Percentiles rank a stretch among this genome's conserved stretches.
phyloP scores from a whole-genome alignment of 2,113 vertebrate species.

The Muntiacus reevesi region DNA sequence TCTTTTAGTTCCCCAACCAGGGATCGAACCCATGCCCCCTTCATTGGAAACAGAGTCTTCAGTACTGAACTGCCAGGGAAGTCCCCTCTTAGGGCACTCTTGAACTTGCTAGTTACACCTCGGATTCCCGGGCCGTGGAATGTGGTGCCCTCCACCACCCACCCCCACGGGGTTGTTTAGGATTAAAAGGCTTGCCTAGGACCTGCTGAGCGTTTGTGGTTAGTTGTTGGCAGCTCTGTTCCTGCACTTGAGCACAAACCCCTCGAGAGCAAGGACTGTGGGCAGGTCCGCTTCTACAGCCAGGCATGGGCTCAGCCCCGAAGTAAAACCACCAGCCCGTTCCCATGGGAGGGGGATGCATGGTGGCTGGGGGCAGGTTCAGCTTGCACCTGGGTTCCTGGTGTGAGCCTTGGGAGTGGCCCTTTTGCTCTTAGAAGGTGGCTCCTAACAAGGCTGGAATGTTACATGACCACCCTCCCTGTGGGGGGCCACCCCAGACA shows the following conservation, averaged over 20 bases:
- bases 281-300: not conserved
- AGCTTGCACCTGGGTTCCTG: not conserved
- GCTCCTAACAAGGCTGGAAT: not conserved
- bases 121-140: not conserved
- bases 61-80: not conserved
- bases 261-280: not conserved
- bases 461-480: not conserved
- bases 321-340: not conserved
- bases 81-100: not conserved
- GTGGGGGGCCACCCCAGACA: not conserved
- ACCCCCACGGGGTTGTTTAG: too few relatives aligned
- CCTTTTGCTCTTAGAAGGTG: not conserved
- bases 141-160: not conserved
- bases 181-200: not conserved
- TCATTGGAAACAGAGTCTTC: not conserved
- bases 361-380: not conserved
- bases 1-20: not conserved
- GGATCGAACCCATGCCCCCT: not conserved
- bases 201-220: not conserved
- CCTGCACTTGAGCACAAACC: not conserved
- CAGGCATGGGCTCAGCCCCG: not conserved
- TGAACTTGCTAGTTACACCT: not conserved
- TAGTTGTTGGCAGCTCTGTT: not conserved
- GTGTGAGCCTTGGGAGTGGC: not conserved
- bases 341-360: not conserved